Conservation (phyloP, 2,888 invertebrate genomes). For the Keiferia lycopersicella region DNA sequence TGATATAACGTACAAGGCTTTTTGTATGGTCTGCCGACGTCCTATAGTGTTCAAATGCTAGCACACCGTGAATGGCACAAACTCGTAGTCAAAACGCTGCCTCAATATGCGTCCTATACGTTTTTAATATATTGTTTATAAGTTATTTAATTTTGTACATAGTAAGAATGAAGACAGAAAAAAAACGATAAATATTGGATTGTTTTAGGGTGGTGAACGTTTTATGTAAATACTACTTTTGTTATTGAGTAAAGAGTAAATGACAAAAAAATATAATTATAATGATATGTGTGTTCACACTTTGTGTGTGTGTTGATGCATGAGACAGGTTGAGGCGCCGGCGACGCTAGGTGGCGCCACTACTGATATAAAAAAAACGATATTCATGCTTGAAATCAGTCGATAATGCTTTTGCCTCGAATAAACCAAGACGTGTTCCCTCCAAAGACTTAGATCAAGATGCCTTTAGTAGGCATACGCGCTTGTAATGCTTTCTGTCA, state of each 20-base stretch:
- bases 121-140: conserved; percentile 76
- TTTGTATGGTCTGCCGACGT: conserved; percentile 3
- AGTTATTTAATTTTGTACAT: conserved; percentile 77
- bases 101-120: conserved; percentile 56
- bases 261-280: conserved; percentile 64
- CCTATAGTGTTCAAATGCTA: conserved; percentile 6
- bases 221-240: conserved; percentile 75
- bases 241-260: conserved; percentile 69
- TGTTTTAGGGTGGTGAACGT: conserved; percentile 63
- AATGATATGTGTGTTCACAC: conserved; percentile 33
- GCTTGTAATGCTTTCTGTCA: no score
- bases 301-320: conserved; percentile 23
- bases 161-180: conserved; percentile 61
- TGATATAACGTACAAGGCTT: no score
- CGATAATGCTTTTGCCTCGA: background rate
- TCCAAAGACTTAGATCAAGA: no score
- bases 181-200: conserved; percentile 58
- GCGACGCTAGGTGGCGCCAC: background rate
- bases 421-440: no score
- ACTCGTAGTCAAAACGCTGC: conserved; percentile 39
- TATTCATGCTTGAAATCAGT: background rate
- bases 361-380: background rate
- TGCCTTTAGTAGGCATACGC: no score
- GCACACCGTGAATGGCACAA: background rate
- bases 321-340: conserved; percentile 18